phyloP scores from a whole-genome alignment of 1,140 invertebrate species.

The Drosophila ogumai region DNA sequence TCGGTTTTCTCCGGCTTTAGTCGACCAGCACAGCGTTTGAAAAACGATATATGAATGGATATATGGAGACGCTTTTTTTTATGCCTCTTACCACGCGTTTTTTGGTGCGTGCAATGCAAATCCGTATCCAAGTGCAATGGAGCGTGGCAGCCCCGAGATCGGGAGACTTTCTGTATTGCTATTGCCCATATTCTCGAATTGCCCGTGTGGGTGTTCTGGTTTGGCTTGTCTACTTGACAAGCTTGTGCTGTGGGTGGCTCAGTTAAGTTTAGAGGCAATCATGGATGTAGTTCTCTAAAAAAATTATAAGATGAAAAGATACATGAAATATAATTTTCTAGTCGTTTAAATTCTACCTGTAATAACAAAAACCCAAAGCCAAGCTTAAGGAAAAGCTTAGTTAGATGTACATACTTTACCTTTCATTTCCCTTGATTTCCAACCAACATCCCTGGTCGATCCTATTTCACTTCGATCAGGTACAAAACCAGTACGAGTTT shows the following conservation, averaged over 20 bases:
- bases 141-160: conserved; percentile 43
- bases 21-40: conserved; percentile 52
- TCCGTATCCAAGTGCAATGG: conserved; percentile 72
- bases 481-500: conserved; percentile 12
- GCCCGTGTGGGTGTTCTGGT: conserved; percentile 38
- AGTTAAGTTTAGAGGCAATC: conserved; percentile 4
- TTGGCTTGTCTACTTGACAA: conserved; percentile 17
- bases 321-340: neutral
- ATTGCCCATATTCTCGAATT: conserved; percentile 22
- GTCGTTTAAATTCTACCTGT: neutral
- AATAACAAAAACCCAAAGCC: no score
- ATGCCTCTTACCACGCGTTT: conserved; percentile 59
- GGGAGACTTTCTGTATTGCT: conserved; percentile 19
- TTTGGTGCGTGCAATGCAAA: conserved; percentile 78
- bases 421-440: conserved; percentile 2
- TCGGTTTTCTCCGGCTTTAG: conserved; percentile 28
- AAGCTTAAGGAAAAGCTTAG: neutral
- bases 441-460: conserved; percentile 14
- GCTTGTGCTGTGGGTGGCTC: conserved; percentile 26
- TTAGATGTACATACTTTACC: neutral
- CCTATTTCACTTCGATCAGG: conserved; percentile 28
- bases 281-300: neutral
- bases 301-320: no score
- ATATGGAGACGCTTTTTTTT: conserved; percentile 12
- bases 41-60: conserved; percentile 61